phyloP scores from a whole-genome alignment of 2,113 vertebrate genomes.

The Salminus brasiliensis region DNA sequence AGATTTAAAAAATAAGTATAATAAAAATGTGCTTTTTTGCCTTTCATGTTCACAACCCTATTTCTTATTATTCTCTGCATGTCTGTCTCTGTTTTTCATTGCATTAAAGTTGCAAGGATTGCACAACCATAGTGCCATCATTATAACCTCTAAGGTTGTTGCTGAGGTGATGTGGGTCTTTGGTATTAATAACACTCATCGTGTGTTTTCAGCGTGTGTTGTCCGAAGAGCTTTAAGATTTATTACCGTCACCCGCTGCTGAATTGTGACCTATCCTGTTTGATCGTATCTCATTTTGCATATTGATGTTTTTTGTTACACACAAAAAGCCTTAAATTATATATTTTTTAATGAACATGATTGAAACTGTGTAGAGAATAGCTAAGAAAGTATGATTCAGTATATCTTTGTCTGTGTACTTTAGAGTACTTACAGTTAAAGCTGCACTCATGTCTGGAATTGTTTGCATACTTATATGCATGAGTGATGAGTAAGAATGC shows the following conservation, averaged over 20 bases:
- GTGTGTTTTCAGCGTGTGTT: not conserved
- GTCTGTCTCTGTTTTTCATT: not conserved
- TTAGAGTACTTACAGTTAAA: not conserved
- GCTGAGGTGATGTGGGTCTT: not conserved
- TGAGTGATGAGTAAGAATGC: not conserved
- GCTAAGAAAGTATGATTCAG: too few relatives aligned
- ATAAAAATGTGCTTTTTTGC: too few relatives aligned
- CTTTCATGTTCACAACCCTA: not conserved
- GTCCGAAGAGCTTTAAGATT: too few relatives aligned
- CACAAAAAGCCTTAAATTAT: too few relatives aligned
- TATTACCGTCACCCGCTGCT: not conserved
- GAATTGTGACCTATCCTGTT: not conserved
- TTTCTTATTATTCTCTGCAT: not conserved
- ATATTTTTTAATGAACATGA: too few relatives aligned
- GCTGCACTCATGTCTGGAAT: not conserved
- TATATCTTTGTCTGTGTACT: too few relatives aligned
- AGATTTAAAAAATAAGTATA: too few relatives aligned
- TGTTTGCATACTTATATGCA: not conserved
- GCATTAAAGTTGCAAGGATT: constrained; percentile 10
- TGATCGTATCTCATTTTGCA: not conserved
- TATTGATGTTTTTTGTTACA: too few relatives aligned
- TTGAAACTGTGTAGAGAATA: too few relatives aligned
- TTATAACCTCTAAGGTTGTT: constrained; percentile 16
- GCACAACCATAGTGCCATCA: constrained; percentile 21
- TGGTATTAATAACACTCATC: not conserved